Percentiles rank a stretch among this genome's conserved stretches.
These are phyloP conservation scores for Alcis repandata DNA, from an alignment of 2,888 invertebrate genomes.

Conservation along the genomic window DNA sequence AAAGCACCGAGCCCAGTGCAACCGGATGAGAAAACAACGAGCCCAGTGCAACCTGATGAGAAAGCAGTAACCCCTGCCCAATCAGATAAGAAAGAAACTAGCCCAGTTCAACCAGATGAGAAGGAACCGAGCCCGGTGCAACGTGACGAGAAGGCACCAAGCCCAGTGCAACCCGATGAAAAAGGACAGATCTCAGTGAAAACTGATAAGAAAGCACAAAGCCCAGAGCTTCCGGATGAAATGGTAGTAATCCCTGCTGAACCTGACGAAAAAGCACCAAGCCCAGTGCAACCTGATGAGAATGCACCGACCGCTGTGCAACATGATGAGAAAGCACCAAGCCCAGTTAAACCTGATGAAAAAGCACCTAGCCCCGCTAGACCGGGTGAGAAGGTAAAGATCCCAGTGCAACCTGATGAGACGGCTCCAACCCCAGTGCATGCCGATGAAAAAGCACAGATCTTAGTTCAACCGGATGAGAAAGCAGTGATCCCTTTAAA, in stretches of 20 bases:
- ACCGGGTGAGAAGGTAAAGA: background rate
- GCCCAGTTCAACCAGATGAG: background rate
- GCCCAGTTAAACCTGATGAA: background rate
- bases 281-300: background rate
- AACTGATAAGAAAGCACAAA: background rate
- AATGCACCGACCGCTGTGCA: background rate
- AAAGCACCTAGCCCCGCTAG: background rate
- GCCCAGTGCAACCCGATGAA: constrained; percentile 30
- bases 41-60: background rate
- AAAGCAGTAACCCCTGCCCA: background rate
- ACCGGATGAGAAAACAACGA: background rate
- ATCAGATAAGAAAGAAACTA: background rate
- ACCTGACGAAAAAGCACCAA: background rate
- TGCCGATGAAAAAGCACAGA: constrained; percentile 33
- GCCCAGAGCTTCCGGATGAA: background rate
- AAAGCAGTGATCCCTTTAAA: background rate
- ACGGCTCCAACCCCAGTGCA: constrained; percentile 20
- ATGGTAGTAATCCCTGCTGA: background rate
- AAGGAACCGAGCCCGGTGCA: background rate
- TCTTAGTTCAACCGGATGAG: background rate
- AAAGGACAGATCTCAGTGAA: constrained; percentile 29
- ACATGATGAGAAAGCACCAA: constrained; percentile 11
- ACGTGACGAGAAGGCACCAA: background rate
- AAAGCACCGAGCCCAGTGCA: background rate
- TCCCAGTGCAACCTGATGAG: too few relatives aligned